These are phyloP conservation scores for Taphrorychus bicolor DNA, from an alignment of 2,888 invertebrate species.

Conservation along the genomic window DNA sequence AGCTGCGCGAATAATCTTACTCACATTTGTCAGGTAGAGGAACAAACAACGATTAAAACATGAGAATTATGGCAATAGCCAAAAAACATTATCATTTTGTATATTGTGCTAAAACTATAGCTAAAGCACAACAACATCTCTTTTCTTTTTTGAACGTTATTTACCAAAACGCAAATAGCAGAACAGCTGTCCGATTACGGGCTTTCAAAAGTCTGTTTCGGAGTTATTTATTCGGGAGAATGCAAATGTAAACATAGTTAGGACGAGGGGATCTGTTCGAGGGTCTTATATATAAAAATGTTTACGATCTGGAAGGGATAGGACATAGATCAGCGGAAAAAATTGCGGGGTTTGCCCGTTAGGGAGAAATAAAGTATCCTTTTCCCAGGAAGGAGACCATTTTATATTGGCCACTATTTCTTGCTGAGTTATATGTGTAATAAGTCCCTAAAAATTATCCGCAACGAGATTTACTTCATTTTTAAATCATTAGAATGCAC, in stretches of 20 bases:
- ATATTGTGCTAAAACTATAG: too few species aligned
- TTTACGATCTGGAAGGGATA: constrained; percentile 25
- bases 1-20: too few species aligned
- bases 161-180: too few species aligned
- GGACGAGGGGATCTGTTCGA: constrained; percentile 16
- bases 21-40: too few species aligned
- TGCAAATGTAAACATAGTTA: constrained; percentile 32
- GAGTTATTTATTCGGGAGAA: constrained; percentile 32
- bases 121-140: too few species aligned
- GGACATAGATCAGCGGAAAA: constrained; percentile 27
- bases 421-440: constrained; percentile 15
- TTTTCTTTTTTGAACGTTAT: too few species aligned
- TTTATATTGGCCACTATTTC: constrained; percentile 14
- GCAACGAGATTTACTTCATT: too few species aligned
- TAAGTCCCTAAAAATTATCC: too few species aligned
- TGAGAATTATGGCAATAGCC: too few species aligned
- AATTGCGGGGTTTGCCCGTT: constrained; percentile 21
- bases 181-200: background rate
- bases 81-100: too few species aligned
- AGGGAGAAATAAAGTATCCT: constrained; percentile 22
- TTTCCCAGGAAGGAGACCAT: background rate
- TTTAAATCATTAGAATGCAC: background rate
- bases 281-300: constrained; percentile 26
- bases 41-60: too few species aligned
- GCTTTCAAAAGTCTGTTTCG: constrained; percentile 23